These are phyloP conservation scores for Gymnoscelis rufifasciata DNA, from an alignment of 2,888 invertebrate species.

Conservation along the genomic window DNA sequence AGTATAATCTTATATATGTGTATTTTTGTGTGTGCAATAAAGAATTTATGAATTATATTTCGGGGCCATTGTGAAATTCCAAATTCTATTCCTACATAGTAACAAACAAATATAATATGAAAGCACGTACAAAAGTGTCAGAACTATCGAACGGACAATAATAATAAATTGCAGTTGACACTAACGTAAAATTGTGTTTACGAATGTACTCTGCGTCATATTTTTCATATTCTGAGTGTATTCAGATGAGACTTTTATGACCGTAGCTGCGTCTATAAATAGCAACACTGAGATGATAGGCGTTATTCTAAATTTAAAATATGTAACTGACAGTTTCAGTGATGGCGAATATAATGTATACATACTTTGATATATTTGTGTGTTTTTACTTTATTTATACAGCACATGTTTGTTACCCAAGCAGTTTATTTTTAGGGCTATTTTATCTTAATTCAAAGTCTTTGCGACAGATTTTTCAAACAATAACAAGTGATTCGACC, in stretches of 20 bases:
- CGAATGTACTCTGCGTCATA: slow-evolving; percentile 7
- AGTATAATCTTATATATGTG: too few relatives aligned
- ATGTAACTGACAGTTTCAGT: neutral
- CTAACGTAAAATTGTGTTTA: slow-evolving; percentile 12
- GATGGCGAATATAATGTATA: neutral
- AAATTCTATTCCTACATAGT: neutral
- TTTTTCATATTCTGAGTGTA: slow-evolving; percentile 3
- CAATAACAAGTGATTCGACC: too few relatives aligned
- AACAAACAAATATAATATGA: slow-evolving; percentile 18
- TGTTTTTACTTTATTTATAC: too few relatives aligned
- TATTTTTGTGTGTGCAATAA: too few relatives aligned
- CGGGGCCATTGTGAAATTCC: neutral
- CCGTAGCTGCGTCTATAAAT: neutral
- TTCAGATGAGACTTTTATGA: slow-evolving; percentile 2
- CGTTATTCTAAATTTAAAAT: too few relatives aligned
- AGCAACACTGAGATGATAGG: neutral
- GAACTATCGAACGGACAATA: slow-evolving; percentile 26
- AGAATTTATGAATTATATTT: too few relatives aligned
- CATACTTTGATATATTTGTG: too few relatives aligned
- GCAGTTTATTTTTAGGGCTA: too few relatives aligned
- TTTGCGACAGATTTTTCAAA: too few relatives aligned
- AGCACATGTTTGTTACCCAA: too few relatives aligned
- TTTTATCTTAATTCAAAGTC: too few relatives aligned
- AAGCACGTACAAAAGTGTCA: slow-evolving; percentile 24
- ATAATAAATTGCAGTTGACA: slow-evolving; percentile 22